Conservation (phyloP, 53 echinoderm and acorn worm species). For the Astropecten irregularis region DNA sequence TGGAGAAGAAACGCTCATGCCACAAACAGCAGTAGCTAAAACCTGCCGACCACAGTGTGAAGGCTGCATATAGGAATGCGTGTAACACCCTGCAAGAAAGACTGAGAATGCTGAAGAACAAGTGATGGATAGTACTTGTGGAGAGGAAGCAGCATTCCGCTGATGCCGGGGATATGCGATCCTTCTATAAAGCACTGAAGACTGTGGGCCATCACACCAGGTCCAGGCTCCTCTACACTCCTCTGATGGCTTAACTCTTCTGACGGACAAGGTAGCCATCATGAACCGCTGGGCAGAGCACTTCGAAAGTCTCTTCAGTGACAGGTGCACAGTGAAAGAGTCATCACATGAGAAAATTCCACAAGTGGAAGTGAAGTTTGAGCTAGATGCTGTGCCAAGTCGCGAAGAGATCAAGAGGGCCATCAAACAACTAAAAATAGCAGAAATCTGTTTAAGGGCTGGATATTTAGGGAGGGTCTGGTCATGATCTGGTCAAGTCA, state of each 20-base stretch:
- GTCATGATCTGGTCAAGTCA: no score
- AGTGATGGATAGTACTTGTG: neutral
- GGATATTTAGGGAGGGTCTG: no score
- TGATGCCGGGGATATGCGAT: no score
- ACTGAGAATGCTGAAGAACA: neutral
- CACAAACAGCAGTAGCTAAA: no score
- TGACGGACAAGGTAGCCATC: neutral
- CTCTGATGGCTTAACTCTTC: neutral
- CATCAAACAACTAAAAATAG: neutral
- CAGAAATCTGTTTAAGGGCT: no score
- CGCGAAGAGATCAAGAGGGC: neutral
- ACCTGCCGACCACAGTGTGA: no score
- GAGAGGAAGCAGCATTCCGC: no score
- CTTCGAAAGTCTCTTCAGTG: neutral
- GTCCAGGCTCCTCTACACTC: neutral
- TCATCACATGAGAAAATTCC: conserved; percentile 2
- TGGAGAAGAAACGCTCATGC: neutral
- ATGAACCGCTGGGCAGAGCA: neutral
- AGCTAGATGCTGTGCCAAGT: neutral
- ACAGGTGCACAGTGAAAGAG: neutral
- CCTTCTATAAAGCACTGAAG: neutral
- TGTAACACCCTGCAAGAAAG: neutral
- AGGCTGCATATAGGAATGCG: neutral
- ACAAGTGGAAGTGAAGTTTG: conserved; percentile 33
- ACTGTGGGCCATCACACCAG: neutral